A percentile compares a stretch with the other conserved stretches of the same genome.
Conservation (phyloP, 2,888 invertebrate species). For the Lasioglossum zephyrum region DNA sequence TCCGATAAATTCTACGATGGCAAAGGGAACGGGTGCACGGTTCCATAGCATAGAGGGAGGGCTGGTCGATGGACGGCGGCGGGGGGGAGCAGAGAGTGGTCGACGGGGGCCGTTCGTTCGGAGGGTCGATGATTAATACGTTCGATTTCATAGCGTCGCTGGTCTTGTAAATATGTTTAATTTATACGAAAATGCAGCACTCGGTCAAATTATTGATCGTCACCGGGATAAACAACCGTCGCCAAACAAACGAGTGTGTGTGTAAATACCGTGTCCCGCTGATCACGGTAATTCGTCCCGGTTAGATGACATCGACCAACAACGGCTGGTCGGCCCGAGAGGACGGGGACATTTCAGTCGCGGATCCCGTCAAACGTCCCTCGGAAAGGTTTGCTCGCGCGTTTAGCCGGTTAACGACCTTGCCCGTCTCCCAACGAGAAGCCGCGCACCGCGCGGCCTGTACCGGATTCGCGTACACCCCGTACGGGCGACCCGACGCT, state of each 20-base stretch:
- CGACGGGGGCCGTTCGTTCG: background rate
- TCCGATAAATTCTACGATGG: slow-evolving; percentile 49
- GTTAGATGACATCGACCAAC: slow-evolving; percentile 13
- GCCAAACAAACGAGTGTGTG: slow-evolving; percentile 45
- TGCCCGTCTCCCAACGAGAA: slow-evolving; percentile 14
- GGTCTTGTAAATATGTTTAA: slow-evolving; percentile 54
- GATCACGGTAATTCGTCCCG: slow-evolving; percentile 15
- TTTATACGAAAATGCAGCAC: slow-evolving; percentile 52
- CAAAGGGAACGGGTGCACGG: background rate
- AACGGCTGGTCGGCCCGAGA: background rate
- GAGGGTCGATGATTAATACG: slow-evolving; percentile 51
- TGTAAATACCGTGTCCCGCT: slow-evolving; percentile 27
- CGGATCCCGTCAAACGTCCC: slow-evolving; percentile 16
- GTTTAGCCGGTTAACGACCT: slow-evolving; percentile 45
- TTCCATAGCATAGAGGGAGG: background rate
- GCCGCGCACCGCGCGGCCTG: background rate
- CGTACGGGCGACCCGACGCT: background rate
- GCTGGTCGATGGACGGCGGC: background rate
- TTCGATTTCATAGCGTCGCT: slow-evolving; percentile 43
- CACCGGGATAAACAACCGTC: slow-evolving; percentile 48
- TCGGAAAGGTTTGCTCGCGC: slow-evolving; percentile 2
- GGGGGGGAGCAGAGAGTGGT: background rate
- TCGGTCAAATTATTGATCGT: slow-evolving; percentile 57
- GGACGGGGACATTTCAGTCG: background rate
- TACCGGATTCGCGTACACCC: background rate